Evolutionary conservation across 2,797 vertebrate genomes (phyloP).

Genomic region (Ptychobarbus kaznakovi): DNA sequence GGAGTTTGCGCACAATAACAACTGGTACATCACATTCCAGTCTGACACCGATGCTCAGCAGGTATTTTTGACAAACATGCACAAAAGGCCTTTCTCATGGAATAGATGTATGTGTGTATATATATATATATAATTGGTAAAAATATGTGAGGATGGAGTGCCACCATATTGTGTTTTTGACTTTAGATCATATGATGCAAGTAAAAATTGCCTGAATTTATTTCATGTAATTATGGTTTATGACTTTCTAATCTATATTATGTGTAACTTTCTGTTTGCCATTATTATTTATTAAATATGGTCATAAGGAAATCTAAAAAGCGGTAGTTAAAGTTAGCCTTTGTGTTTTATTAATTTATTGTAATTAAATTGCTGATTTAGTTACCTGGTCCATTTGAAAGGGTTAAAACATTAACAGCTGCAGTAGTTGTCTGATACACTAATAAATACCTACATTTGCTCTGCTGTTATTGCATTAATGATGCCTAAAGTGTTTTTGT

Average conservation of each 20-base stretch:
- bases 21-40: conserved; percentile 99
- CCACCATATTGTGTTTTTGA: not conserved
- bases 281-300: not conserved
- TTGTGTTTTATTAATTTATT: not conserved
- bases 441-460: not conserved
- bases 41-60: conserved; percentile 97
- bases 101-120: not conserved
- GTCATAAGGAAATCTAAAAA: too few species aligned
- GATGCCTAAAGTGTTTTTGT: not conserved
- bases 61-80: conserved; percentile 73
- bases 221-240: not conserved
- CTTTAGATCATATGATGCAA: not conserved
- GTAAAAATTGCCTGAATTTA: not conserved
- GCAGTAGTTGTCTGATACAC: not conserved
- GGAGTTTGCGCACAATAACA: conserved; percentile 99
- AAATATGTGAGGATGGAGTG: not conserved
- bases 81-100: not conserved
- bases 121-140: not conserved
- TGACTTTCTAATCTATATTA: not conserved
- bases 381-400: not conserved
- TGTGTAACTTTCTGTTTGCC: not conserved
- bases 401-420: not conserved
- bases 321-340: not conserved
- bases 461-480: not conserved
- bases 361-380: not conserved